Evolutionary conservation across 2,888 invertebrate species (phyloP), one percentile per base, ranked within the genome.

Genomic region (Leptinotarsa peninsularis): DNA sequence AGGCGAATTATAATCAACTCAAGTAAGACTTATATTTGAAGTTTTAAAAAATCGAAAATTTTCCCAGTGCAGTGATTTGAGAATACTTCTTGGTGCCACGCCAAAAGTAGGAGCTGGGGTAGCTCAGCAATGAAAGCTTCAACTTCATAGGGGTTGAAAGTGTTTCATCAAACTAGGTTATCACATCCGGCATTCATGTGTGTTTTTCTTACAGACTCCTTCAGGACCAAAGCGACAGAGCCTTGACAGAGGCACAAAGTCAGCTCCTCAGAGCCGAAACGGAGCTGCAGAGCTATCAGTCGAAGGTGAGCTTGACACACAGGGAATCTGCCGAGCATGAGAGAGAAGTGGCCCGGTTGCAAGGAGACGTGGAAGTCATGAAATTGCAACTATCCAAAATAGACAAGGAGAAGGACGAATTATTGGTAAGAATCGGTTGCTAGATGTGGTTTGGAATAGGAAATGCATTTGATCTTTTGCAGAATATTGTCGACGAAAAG

Each of bases 191-290:
- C 2, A 43, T 43, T 43, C 43, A 10, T 43, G 43, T 43, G 43
- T 43, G 10, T 43, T 43, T 43, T 43, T 17, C 58, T 71, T 71
- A 18, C 17, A 71, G n/a, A 60, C 27, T 60, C 79, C 89, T 94
- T 68, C 94, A 95, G 83, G 91, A 94, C 82, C 94, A 95, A 89
- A 93, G 94, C 4, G 95, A 95, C 87, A 91, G 93, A 83, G 92
- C 93, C 66, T 89, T 94, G 76, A 90, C 90, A 72, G 94, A 94
- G 80, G 90, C 92, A 73, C 94, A 94, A 86, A 91, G 90, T 85
- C 93, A 94, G 86, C 86, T 94, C 54, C 84, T 91, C 58, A 90
- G 91, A 79, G 88, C 91, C 15, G 94, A 94, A 85, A 91, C 90
- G 43, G 93, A 94, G 85, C 86, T 94, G 14, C 90, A 90, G 78